phyloP scores from a whole-genome alignment of 1,140 invertebrate species.

The Batillaria attramentaria region DNA sequence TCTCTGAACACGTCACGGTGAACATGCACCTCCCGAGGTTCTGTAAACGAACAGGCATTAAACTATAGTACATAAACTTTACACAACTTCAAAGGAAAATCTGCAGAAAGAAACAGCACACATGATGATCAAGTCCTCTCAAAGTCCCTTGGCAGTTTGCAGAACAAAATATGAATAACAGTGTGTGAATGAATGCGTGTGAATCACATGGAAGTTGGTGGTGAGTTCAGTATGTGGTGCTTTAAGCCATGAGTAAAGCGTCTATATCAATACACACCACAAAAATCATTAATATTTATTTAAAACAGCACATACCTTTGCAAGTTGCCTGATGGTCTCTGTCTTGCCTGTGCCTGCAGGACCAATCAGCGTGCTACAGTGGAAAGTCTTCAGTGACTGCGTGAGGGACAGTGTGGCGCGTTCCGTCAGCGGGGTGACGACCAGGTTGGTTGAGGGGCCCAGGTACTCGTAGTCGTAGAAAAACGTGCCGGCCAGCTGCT shows the following conservation, averaged over 20 bases:
- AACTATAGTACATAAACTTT: not conserved
- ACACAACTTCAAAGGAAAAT: too few species aligned
- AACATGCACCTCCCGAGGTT: constrained; percentile 64
- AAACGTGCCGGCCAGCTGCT: constrained; percentile 62
- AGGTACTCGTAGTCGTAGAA: constrained; percentile 70
- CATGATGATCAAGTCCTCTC: too few species aligned
- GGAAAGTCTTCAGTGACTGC: constrained; percentile 63
- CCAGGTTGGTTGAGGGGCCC: constrained; percentile 55
- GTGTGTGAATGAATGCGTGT: not conserved
- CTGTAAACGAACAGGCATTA: constrained; percentile 42
- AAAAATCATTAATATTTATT: too few species aligned
- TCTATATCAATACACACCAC: too few species aligned
- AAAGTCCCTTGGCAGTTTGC: not conserved
- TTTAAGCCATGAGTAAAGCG: too few species aligned
- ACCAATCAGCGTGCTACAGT: constrained; percentile 65
- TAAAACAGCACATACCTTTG: constrained; percentile 53
- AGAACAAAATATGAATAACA: not conserved
- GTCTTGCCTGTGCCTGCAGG: constrained; percentile 66
- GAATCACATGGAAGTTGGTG: too few species aligned
- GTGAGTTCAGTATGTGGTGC: too few species aligned
- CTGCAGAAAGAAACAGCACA: too few species aligned
- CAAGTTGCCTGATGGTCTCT: constrained; percentile 66
- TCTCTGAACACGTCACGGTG: constrained; percentile 64
- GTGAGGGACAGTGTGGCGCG: constrained; percentile 64
- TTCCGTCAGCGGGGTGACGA: constrained; percentile 67